Conservation (phyloP, 2,888 invertebrate genomes). For the Drosophila flavopinicola region DNA sequence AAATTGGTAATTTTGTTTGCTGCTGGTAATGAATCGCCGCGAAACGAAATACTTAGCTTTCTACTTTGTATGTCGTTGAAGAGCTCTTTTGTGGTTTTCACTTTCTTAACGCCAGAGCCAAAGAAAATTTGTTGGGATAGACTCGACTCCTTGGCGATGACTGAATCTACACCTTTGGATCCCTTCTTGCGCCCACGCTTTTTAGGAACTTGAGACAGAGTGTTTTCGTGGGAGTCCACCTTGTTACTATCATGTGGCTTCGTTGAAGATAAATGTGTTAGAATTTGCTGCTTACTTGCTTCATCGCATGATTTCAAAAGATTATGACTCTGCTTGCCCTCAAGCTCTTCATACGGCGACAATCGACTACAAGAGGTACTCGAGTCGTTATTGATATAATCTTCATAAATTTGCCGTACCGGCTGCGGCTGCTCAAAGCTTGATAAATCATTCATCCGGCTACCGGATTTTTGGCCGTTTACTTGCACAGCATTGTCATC, state of each 20-base stretch:
- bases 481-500: conserved; percentile 17
- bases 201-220: conserved; percentile 64
- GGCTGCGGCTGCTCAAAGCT: conserved; percentile 18
- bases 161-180: conserved; percentile 82
- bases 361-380: conserved; percentile 78
- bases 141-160: conserved; percentile 81
- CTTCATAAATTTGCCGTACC: conserved; percentile 34
- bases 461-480: conserved; percentile 24
- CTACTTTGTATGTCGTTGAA: conserved; percentile 84
- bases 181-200: conserved; percentile 84
- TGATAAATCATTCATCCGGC: conserved; percentile 5
- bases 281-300: conserved; percentile 16
- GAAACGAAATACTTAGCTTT: conserved; percentile 64
- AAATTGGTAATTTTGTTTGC: conserved; percentile 53
- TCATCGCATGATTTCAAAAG: too few relatives aligned
- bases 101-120: conserved; percentile 81
- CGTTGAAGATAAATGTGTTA: conserved; percentile 3
- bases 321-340: conserved; percentile 52
- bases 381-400: conserved; percentile 63
- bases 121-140: conserved; percentile 80
- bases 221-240: conserved; percentile 6
- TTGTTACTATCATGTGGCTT: conserved; percentile 12
- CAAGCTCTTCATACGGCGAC: conserved; percentile 68
- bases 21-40: conserved; percentile 55
- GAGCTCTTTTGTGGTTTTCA: conserved; percentile 84